Evolutionary conservation across 2,888 invertebrate genomes (phyloP).

Genomic region (Idaea straminata): DNA sequence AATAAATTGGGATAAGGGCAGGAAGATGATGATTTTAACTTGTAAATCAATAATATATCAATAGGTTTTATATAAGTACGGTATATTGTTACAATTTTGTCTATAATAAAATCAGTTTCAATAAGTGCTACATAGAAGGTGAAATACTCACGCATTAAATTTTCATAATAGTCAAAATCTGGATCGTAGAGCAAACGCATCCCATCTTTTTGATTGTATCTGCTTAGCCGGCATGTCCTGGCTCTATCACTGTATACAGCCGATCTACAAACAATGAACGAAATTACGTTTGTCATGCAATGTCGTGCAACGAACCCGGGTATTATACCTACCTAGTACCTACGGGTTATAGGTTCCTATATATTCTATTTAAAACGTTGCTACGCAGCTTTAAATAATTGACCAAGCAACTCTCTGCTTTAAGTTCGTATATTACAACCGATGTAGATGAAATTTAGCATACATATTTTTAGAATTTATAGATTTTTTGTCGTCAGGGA

Average conservation of each 20-base stretch:
- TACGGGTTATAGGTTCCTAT: background rate
- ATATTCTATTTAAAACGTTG: background rate
- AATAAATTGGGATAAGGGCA: no score
- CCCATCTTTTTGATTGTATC: slow-evolving; percentile 92
- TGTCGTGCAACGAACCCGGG: slow-evolving; percentile 41
- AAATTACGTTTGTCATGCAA: slow-evolving; percentile 37
- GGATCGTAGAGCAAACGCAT: slow-evolving; percentile 94
- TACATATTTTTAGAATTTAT: no score
- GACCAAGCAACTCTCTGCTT: background rate
- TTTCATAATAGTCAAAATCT: slow-evolving; percentile 96
- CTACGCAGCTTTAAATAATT: background rate
- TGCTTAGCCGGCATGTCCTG: slow-evolving; percentile 90
- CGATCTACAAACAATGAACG: slow-evolving; percentile 76
- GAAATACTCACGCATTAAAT: slow-evolving; percentile 90
- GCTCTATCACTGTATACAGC: slow-evolving; percentile 93
- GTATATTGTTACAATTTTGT: background rate
- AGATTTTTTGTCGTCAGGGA: no score
- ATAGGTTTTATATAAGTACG: no score
- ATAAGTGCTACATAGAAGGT: background rate
- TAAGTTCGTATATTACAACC: no score
- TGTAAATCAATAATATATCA: no score
- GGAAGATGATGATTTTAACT: no score
- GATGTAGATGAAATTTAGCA: no score
- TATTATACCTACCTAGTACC: background rate
- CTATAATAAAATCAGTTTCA: background rate